Evolutionary conservation across 1,140 invertebrate genomes (phyloP).

Genomic region (Adoxophyes honmai): DNA sequence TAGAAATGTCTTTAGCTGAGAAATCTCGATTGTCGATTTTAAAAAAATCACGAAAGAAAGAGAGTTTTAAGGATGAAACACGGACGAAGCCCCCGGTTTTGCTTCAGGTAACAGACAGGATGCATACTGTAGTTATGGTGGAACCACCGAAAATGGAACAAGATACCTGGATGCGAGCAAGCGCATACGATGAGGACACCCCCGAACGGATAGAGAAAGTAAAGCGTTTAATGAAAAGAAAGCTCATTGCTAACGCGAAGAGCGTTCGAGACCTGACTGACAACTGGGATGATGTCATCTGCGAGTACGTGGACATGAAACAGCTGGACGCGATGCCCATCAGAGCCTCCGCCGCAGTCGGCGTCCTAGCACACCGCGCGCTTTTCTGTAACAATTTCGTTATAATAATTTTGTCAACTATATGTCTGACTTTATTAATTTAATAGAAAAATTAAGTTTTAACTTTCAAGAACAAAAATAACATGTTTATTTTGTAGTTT

Average conservation of each 20-base stretch:
- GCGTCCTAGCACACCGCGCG: too few relatives aligned
- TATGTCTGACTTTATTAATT: too few relatives aligned
- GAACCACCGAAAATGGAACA: slow-evolving; percentile 29
- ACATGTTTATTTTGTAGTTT: too few relatives aligned
- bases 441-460: too few relatives aligned
- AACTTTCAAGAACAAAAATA: too few relatives aligned
- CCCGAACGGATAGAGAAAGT: slow-evolving; percentile 38
- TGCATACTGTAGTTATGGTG: slow-evolving; percentile 53
- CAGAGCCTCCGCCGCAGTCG: not conserved
- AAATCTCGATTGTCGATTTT: slow-evolving; percentile 58
- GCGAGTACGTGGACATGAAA: slow-evolving; percentile 57
- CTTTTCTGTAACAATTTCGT: too few relatives aligned
- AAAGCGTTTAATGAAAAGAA: slow-evolving; percentile 51
- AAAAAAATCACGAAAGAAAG: slow-evolving; percentile 51
- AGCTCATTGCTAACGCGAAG: slow-evolving; percentile 43
- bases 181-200: slow-evolving; percentile 35
- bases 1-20: slow-evolving; percentile 46
- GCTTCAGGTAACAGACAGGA: slow-evolving; percentile 47
- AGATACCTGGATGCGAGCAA: slow-evolving; percentile 28
- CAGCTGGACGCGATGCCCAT: slow-evolving; percentile 29
- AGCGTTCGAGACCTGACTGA: slow-evolving; percentile 52
- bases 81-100: slow-evolving; percentile 55
- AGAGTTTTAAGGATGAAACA: slow-evolving; percentile 26
- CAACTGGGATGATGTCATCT: slow-evolving; percentile 61
- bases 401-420: too few relatives aligned